Percentiles rank a stretch among this genome's conserved stretches.
These are phyloP conservation scores for Scelioninae gen. 2 DNA, from an alignment of 2,888 invertebrate genomes.

Conservation along the genomic window DNA sequence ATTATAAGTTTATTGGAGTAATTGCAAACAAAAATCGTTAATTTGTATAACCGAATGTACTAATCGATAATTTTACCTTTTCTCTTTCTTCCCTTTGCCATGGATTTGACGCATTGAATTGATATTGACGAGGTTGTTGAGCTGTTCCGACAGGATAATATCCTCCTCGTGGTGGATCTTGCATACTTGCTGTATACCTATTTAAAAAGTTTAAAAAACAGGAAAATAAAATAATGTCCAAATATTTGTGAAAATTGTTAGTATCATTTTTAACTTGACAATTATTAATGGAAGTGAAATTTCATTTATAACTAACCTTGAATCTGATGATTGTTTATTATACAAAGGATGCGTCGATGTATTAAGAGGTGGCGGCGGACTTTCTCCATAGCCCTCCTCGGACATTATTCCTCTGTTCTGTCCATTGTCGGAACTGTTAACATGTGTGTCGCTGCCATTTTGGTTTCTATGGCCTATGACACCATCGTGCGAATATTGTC, in stretches of 20 bases:
- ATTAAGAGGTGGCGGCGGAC: slow-evolving; percentile 82
- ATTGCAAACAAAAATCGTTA: too few relatives aligned
- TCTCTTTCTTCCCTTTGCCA: slow-evolving; percentile 97
- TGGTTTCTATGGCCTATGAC: slow-evolving; percentile 58
- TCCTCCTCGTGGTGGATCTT: slow-evolving; percentile 85
- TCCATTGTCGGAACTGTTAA: slow-evolving; percentile 63
- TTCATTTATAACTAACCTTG: slow-evolving; percentile 70
- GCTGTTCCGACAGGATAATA: slow-evolving; percentile 78
- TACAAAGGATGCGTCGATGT: slow-evolving; percentile 84
- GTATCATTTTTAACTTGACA: too few relatives aligned
- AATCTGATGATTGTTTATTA: slow-evolving; percentile 69
- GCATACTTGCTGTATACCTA: slow-evolving; percentile 84
- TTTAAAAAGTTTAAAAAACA: too few relatives aligned
- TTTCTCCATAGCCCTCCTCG: slow-evolving; percentile 73
- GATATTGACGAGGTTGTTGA: slow-evolving; percentile 75
- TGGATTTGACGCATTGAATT: slow-evolving; percentile 81
- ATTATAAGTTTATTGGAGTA: too few relatives aligned
- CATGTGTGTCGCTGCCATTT: slow-evolving; percentile 62
- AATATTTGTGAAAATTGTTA: too few relatives aligned
- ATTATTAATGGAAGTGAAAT: too few relatives aligned
- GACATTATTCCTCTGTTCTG: slow-evolving; percentile 74
- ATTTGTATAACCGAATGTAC: too few relatives aligned
- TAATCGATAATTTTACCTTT: slow-evolving; percentile 75
- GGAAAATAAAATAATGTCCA: too few relatives aligned
- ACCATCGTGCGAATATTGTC: slow-evolving; percentile 65